Evolutionary conservation across 2,888 invertebrate genomes (phyloP), one percentile per base, ranked within the genome.

Genomic region (Campaea margaritaria): DNA sequence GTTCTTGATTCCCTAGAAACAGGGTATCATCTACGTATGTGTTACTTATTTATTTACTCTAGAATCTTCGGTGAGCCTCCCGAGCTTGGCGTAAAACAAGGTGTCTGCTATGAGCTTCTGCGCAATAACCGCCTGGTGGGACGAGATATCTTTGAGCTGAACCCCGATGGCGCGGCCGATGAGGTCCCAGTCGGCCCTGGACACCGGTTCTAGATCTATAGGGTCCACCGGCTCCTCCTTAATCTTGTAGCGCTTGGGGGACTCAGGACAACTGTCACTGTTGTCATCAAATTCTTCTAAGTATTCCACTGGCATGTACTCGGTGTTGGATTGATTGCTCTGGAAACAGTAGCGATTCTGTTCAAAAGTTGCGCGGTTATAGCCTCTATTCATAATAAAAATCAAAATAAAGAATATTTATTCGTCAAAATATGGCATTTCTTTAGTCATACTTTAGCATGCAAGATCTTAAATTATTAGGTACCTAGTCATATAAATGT

Each of bases 21-120:
- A n/a, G n/a, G n/a, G n/a, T n/a, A n/a, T n/a, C n/a, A n/a, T n/a
- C n/a, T n/a, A n/a, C n/a, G 27, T 27, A 27, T 27, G 27, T 27
- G 27, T 27, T 27, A 27, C 27, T 27, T 27, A 27, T 27, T 27
- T 5, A 27, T 2, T 9, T 34, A 34, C 10, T 2, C 14, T 39
- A 9, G 48, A 38, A 7, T 53, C 44, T 15, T 59, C 48, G n/a
- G 54, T 59, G 12, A 65, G 44, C 43, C 54, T 62, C n/a, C 61
- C 62, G 0, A 63, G 52, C 48, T 65, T 63, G 16, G 58, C 65
- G 28, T 68, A 62, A 14, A 47, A 68, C 45, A 68, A 49, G 15
- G 62, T 44, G 8, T 68, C 68, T 11, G 64, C 54, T 16, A 68
- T 65, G 8, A 68, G 47, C 47, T 66, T 68, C 31, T 66, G 58